Evolutionary conservation across 2,113 vertebrate species (phyloP).

Genomic region (Spilogale gracilis): DNA sequence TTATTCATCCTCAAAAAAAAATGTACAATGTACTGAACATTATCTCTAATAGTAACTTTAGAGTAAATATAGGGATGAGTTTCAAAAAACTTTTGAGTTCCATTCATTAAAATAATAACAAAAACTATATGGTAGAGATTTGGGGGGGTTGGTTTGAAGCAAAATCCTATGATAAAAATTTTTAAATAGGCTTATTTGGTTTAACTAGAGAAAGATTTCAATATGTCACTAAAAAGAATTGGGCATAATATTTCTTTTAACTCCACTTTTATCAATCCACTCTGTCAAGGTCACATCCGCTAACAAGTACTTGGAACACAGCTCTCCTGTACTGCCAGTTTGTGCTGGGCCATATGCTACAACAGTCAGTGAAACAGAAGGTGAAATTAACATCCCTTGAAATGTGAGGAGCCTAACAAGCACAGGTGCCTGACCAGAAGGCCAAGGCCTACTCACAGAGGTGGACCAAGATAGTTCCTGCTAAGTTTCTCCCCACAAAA

Average conservation of each 20-base stretch:
- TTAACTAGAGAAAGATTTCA: not conserved
- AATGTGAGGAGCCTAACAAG: not conserved
- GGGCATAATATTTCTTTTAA: not conserved
- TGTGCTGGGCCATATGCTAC: not conserved
- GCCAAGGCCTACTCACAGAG: not conserved
- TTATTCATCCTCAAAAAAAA: not conserved
- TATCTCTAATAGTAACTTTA: not conserved
- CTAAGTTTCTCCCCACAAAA: not conserved
- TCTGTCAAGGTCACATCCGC: conserved; percentile 31
- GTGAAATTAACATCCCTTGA: not conserved
- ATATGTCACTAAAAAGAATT: not conserved
- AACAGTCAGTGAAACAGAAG: not conserved
- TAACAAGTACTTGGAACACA: not conserved
- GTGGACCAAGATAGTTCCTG: not conserved
- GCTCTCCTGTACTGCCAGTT: not conserved
- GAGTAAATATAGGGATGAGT: not conserved
- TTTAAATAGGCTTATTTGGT: not conserved
- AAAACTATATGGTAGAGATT: not conserved
- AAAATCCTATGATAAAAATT: not conserved
- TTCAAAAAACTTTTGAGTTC: not conserved
- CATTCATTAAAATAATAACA: not conserved
- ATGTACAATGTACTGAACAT: fast-evolving
- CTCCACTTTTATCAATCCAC: not conserved
- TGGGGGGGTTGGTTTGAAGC: fast-evolving
- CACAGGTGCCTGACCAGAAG: conserved; percentile 27